Evolutionary conservation across 2,113 vertebrate species (phyloP), one percentile per base, ranked within the genome.

Genomic region (Sander lucioperca): DNA sequence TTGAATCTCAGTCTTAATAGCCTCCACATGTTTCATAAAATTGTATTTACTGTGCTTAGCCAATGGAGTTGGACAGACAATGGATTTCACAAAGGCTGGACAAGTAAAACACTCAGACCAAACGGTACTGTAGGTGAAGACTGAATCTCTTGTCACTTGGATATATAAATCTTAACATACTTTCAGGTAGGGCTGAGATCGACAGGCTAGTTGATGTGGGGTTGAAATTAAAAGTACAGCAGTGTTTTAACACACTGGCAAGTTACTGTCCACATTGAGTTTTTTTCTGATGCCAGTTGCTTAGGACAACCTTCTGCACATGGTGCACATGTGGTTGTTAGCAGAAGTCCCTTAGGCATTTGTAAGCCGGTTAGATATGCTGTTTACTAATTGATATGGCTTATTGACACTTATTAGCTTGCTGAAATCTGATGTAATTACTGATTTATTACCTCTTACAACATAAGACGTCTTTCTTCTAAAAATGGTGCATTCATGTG

Each of bases 31-130:
- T 43, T 36, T 78, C 7, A 51, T 62, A 11, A 50, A 33, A 2
- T 33, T 50, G 30, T 78, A 81, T 74, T 68, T 9, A 47, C 13
- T 78, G 50, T 81, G 33, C 66, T 68, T 67, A 67, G 62, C 74
- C 43, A 57, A 30, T 50, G 43, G 47, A 72, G 36, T 51, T 71
- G 27, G 50, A 74, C 36, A 69, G 68, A 74, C 30, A 58, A 66
- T 57, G 1, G 66, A 65, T 47, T 86, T 43, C 47, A 62, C 45
- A 33, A 65, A 71, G 43, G 25, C 6, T 13, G 21, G 56, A n/a
- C 57, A 64, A 72, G 27, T 67, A 62, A 71, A 80, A 58, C 30
- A 30, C 3, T 67, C 19, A 68, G 5, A 68, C 27, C 23, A 75
- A 23, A 30, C 30, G 63, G 33, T 23, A 65, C 43, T 30, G 68